Evolutionary conservation across 2,113 vertebrate species (phyloP), one percentile per base, ranked within the genome.

Genomic region (Proterorhinus semilunaris): DNA sequence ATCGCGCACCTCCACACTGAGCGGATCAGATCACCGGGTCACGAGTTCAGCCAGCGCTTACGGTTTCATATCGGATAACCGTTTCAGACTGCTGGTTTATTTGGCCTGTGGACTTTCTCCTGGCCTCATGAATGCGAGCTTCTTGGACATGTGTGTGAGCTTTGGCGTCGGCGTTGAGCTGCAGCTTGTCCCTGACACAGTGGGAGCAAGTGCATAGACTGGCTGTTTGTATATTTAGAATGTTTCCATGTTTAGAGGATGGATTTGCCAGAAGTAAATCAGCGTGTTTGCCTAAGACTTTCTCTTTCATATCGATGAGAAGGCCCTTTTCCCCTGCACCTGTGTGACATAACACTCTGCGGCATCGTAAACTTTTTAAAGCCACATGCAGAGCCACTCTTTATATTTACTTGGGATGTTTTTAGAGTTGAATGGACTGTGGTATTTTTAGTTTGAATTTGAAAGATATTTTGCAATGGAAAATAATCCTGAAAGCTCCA

Each of bases 241-340:
- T 69, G 21, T 63, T 10, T 70, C 71, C 73, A 12, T 27, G 66
- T 65, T n/a, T 64, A 61, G 71, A 15, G 72, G 74, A 80, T 65
- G 74, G 71, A 66, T 85, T 61, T 70, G 76, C 66, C 57, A 46
- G 49, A 74, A 63, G 66, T 75, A 65, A 66, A 66, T 71, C 44
- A 57, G 73, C 67, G 49, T 68, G 61, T 78, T 73, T 85, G 78
- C 76, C 66, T 62, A 27, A 62, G 62, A 62, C 76, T 88, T 89
- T 79, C 65, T 75, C 72, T 91, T 90, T 90, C 88, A 86, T 87
- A 81, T 82, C 79, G 86, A 89, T 86, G 71, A 83, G 76, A 75
- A 62, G 68, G 65, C 63, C 58, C 83, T 82, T 87, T 87, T 87
- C 71, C 74, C 80, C 68, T 36, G 27, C 79, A 72, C 68, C 70